phyloP scores from a whole-genome alignment of 2,888 invertebrate species.

The Tenthredo notha region DNA sequence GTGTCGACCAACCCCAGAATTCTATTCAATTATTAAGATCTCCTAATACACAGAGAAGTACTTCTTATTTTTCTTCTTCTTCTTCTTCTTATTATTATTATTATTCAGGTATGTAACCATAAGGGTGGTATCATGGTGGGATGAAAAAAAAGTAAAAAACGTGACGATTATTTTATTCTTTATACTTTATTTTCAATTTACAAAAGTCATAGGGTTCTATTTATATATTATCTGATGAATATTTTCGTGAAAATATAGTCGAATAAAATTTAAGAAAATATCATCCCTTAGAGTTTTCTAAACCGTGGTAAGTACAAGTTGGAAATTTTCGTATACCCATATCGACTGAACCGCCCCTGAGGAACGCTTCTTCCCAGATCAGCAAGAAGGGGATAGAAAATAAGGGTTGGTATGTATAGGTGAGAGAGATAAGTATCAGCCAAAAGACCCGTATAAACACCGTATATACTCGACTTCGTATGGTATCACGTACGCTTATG shows the following conservation, averaged over 20 bases:
- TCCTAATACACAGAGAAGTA: slow-evolving; percentile 8
- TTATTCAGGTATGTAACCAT: neutral
- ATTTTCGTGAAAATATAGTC: neutral
- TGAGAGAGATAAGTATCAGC: slow-evolving; percentile 37
- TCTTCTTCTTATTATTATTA: neutral
- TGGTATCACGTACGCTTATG: slow-evolving; percentile 50
- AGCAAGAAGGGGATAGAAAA: neutral
- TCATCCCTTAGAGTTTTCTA: too few species aligned
- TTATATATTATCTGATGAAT: neutral
- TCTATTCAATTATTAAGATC: slow-evolving; percentile 41
- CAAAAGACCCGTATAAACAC: slow-evolving; percentile 44
- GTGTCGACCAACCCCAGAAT: neutral
- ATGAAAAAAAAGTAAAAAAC: too few species aligned
- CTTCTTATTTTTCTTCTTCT: neutral
- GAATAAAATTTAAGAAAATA: neutral
- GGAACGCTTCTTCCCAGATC: neutral
- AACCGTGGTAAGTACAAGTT: neutral
- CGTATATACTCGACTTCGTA: neutral
- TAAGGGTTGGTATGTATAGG: neutral
- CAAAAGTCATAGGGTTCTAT: too few species aligned
- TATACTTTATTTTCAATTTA: too few species aligned
- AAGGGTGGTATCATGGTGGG: too few species aligned
- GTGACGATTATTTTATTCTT: too few species aligned
- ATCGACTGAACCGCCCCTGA: slow-evolving; percentile 20
- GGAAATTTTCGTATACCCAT: neutral